Evolutionary conservation across 2,113 vertebrate species (phyloP), one percentile per base, ranked within the genome.

Genomic region (Ageneiosus marmoratus): DNA sequence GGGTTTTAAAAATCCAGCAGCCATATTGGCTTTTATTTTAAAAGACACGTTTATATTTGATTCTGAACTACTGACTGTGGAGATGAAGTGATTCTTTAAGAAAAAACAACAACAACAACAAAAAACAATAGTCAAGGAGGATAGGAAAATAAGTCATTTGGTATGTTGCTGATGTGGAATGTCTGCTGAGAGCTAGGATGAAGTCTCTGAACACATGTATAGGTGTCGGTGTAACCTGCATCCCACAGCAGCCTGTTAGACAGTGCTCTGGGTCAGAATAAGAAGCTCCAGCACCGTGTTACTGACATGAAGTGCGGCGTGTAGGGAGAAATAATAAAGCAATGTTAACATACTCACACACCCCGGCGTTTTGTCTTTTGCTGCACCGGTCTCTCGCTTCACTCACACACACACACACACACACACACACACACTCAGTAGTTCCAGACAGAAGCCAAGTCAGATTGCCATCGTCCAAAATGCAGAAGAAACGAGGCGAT

Each of bases 401-500:
- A 73, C 6, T 3, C 32, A 9, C 22, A 27, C n/a, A 11, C 27
- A 32, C 48, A 29, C 70, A 51, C 70, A 29, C 6, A 9, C 32
- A 9, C 22, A 27, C n/a, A 11, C 27, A 32, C 48, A 29, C 70
- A 51, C 70, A 29, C 72, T 29, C 27, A 51, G 37, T 29, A 79
- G 51, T 60, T 9, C 77, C 78, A 83, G 48, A 37, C 74, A 83
- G 72, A 63, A 22, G 11, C 22, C 41, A 62, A 75, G 41, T 88
- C 83, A 90, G 70, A 81, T 58, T 32, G 75, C 85, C 85, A 86
- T 84, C 56, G 80, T 88, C 82, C 63, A 65, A 79, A 80, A 82
- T 37, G 73, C 34, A 27, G 27, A 80, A 50, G 65, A 69, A 67
- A 48, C 55, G 56, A 53, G 69, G 32, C 50, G 82, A 53, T 7